Base-by-base conservation (phyloP, 2,888 invertebrate genomes). In the Cistogaster globosa region DNA sequence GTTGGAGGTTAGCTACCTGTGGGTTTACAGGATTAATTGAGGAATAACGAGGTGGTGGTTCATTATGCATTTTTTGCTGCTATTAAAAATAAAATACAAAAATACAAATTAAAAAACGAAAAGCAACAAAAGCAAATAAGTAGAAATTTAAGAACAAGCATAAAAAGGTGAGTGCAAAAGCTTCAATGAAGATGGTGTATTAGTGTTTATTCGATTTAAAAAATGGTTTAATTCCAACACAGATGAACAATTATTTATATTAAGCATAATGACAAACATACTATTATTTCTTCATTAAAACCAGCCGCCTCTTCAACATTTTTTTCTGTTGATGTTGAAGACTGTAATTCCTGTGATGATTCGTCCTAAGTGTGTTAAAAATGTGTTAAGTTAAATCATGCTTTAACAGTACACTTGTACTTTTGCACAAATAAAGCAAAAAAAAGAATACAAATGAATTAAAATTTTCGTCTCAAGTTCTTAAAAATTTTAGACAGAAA, bases 261-360 rank as follows among this genome's bases (percentile, higher is more conserved):
- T 1, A 3, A 48, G 16, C 14, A 48, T 14, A 26, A 32, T 3
- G 16, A 45, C 22, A 26, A 84, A 92, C 93, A 93, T 95, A 96
- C 96, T 95, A 95, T 94, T 88, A 94, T 93, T 91, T 95, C 95
- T 88, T 94, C 94, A 93, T 96, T 95, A 89, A 96, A 96, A 90
- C 95, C 95, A 89, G 95, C 95, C 92, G 95, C 95, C 93, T 94
- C 95, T 92, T 95, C 95, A 89, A 96, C 95, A 92, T 95, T 95
- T 93, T 94, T 94, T 92, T 95, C 95, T 90, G 95, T 94, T 88
- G 95, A 94, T 86, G 94, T 45, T 16, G 63, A 12, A 69, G 45
- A 45, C 62, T 69, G 62, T 51, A 65, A 26, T 16, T 81, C 62
- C 75, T 36, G 45, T 1, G 48, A 11, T 22, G 68, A 38, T 82